Base-by-base conservation (phyloP, 1,140 invertebrate species). In the Drosophila paulistorum region DNA sequence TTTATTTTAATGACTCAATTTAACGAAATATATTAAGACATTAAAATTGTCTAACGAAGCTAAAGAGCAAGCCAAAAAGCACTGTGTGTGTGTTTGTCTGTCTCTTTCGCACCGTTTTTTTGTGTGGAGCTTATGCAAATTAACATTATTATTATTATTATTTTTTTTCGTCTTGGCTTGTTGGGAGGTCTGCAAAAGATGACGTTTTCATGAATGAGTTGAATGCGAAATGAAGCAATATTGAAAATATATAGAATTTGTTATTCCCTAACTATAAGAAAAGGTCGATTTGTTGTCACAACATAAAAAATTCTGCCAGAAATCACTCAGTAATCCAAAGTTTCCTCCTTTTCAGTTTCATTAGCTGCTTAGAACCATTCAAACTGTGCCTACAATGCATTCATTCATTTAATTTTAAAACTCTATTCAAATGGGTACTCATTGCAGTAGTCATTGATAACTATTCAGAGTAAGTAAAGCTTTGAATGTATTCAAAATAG, bases 1-100 rank as follows among this genome's bases (percentile, higher is more conserved):
- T 90, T 90, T 90, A 90, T 90, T 90, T 90, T 90, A 90, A 90
- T 90, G 86, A 90, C 86, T 90, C 86, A 90, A 90, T 90, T 90
- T 91, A 90, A 83, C 74, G 87, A 91, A 90, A 90, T 91, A 89
- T 91, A 90, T 89, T 89, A 90, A 90, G 87, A 83, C 87, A 90
- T 90, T 86, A 90, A 90, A 89, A 80, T 89, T 79, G 79, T 89
- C 83, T 83, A 90, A 90, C 78, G 68, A 89, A 90, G 81, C 78
- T 39, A 71, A 65, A 65, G 61, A 60, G 30, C 59, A 57, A 39
- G 33, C 33, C 65, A 65, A 67, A 30, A 65, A 67, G 58, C 20
- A 39, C 41, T 33, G 68, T 72, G 63, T 77, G 74, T 79, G 72
- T 60, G 35, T 33, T 68, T 65, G 5, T 30, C 59, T 67, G 55